These are phyloP conservation scores for Drosophila infuscata DNA, from an alignment of 2,888 invertebrate species.

Conservation along the genomic window DNA sequence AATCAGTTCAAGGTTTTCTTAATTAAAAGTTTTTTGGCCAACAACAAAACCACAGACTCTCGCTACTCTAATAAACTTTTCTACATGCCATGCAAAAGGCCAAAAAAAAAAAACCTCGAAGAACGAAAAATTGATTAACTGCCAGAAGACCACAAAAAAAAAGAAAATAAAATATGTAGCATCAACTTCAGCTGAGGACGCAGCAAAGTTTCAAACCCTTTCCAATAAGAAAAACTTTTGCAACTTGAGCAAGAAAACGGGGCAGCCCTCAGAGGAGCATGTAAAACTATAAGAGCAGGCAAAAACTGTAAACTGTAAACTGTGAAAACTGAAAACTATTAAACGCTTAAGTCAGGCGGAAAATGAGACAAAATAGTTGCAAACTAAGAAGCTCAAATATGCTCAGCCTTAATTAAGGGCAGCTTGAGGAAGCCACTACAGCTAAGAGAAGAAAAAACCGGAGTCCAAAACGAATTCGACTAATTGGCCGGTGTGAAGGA, in stretches of 20 bases:
- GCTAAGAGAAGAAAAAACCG: conserved; percentile 9
- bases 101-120: conserved; percentile 25
- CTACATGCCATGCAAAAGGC: conserved; percentile 47
- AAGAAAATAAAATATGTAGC: conserved; percentile 32
- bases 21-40: conserved; percentile 82
- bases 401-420: conserved; percentile 68
- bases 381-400: conserved; percentile 46
- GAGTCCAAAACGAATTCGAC: conserved; percentile 35
- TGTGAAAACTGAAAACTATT: conserved; percentile 79
- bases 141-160: conserved; percentile 72
- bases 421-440: conserved; percentile 24
- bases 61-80: conserved; percentile 66
- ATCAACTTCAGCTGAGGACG: conserved; percentile 35
- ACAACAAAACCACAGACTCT: conserved; percentile 63
- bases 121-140: conserved; percentile 76
- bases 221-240: conserved; percentile 62
- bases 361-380: conserved; percentile 84
- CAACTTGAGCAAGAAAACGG: conserved; percentile 68
- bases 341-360: conserved; percentile 83
- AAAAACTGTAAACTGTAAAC: conserved; percentile 69
- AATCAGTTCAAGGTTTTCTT: conserved; percentile 84
- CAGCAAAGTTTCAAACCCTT: conserved; percentile 56
- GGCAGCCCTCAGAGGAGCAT: conserved; percentile 40
- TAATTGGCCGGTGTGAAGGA: conserved; percentile 69
- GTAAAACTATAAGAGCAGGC: conserved; percentile 47